phyloP scores from a whole-genome alignment of 1,140 invertebrate genomes.

The Drosophila tsacasi region DNA sequence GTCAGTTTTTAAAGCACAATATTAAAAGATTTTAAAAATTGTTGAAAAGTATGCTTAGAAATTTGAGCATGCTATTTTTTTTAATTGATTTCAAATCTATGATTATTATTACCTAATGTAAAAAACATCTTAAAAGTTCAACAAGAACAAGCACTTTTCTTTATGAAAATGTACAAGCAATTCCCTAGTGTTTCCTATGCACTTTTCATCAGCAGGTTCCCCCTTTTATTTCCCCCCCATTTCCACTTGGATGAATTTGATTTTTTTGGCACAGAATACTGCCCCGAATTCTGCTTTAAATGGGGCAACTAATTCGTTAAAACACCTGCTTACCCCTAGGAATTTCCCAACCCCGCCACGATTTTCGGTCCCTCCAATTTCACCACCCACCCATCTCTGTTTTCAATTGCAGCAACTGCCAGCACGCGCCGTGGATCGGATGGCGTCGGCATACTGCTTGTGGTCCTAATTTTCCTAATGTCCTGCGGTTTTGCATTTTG shows the following conservation, averaged over 20 bases:
- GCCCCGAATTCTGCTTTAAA: slow-evolving; percentile 21
- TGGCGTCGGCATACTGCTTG: slow-evolving; percentile 5
- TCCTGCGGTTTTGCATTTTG: slow-evolving; percentile 31
- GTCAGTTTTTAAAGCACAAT: background rate
- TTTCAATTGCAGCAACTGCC: slow-evolving; percentile 13
- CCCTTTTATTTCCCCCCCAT: slow-evolving; percentile 10
- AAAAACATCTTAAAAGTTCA: background rate
- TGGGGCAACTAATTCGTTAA: slow-evolving; percentile 44
- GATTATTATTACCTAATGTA: background rate
- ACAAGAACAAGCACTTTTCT: background rate
- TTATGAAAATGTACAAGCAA: background rate
- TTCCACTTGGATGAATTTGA: slow-evolving; percentile 17
- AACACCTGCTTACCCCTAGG: slow-evolving; percentile 25
- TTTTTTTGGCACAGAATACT: slow-evolving; percentile 41
- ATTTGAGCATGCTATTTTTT: background rate
- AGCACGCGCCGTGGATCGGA: background rate
- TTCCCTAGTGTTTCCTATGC: background rate
- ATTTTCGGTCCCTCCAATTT: slow-evolving; percentile 6
- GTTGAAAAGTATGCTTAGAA: background rate
- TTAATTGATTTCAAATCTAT: too few species aligned
- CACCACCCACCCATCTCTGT: background rate
- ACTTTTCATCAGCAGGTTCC: slow-evolving; percentile 3
- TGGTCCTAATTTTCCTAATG: slow-evolving; percentile 14
- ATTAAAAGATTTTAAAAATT: background rate
- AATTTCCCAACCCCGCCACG: background rate